Base-by-base conservation (phyloP, 2,113 vertebrate species). In the Miniopterus natalensis region DNA sequence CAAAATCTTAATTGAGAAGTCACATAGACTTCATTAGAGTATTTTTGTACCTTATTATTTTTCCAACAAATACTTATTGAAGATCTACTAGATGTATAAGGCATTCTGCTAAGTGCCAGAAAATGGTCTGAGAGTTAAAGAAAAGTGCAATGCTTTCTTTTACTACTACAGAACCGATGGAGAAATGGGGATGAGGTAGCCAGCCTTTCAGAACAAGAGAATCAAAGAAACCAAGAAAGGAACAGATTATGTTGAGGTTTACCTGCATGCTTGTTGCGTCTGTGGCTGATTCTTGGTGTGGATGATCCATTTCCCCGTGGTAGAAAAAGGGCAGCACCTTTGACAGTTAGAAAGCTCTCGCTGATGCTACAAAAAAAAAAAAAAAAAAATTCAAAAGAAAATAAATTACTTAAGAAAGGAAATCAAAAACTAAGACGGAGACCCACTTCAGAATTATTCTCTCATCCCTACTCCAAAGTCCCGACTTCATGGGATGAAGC, bases 341-440 rank as follows among this genome's bases (percentile, higher is more conserved):
- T 99, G 66, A 99, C 99, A 6, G 99, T 99, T 93, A 99, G 98
- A 97, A 99, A 99, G 98, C 99, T 99, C 98, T 99, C 99, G 45
- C 99, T 99, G 98, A 99, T 99, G 98, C 99, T 99, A 98, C 29
- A 92, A 97, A 84, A n/a, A 94, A 66, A 9, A 95, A 25, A 27
- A 94, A 97, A 84, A 31, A 93, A 59, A 6, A 94, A 36, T 36
- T 36, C 36, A 36, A 96, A 93, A 90, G 59, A 70, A 92, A 93
- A 92, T 36, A 74, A 65, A 66, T 94, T 87, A 95, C 36, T 94
- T 95, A 95, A 74, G 18, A 77, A 55, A 61, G 47, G 70, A 55
- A 90, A 77, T 10, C 14, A 25, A 11, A 17, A 8, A 92, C 68
- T 57, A 66, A 73, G 55, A 91, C 61, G 21, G 51, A 97, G 11